Evolutionary conservation across 2,797 vertebrate genomes (phyloP).

Genomic region (Euthynnus affinis): DNA sequence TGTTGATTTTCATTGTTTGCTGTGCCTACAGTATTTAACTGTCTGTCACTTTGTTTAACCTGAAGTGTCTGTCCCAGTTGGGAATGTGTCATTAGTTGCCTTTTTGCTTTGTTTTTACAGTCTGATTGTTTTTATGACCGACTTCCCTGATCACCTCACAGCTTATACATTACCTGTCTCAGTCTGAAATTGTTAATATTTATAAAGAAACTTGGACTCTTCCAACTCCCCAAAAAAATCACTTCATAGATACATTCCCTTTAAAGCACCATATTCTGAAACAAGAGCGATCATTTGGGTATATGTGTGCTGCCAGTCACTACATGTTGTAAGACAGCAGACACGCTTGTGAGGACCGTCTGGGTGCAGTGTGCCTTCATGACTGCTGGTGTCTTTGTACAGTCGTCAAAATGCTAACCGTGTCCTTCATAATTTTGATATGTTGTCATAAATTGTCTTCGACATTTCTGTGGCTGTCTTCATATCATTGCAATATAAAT

Average conservation of each 20-base stretch:
- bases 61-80: slow-evolving; percentile 32
- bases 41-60: slow-evolving; percentile 10
- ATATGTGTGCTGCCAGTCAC: slow-evolving; percentile 3
- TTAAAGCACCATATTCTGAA: slow-evolving; percentile 42
- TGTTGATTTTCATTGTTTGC: slow-evolving; percentile 38
- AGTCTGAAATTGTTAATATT: slow-evolving; percentile 7
- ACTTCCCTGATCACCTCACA: background rate
- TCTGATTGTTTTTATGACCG: slow-evolving; percentile 14
- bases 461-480: slow-evolving; percentile 46
- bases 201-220: background rate
- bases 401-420: slow-evolving; percentile 38
- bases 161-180: slow-evolving; percentile 3
- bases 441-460: slow-evolving; percentile 40
- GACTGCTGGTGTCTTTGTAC: slow-evolving; percentile 54
- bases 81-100: slow-evolving; percentile 46
- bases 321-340: slow-evolving; percentile 1
- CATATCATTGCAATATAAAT: slow-evolving; percentile 59
- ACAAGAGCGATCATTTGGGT: slow-evolving; percentile 3
- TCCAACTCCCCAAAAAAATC: slow-evolving; percentile 1
- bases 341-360: slow-evolving; percentile 22
- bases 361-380: slow-evolving; percentile 65
- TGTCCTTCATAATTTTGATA: slow-evolving; percentile 52
- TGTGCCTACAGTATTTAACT: slow-evolving; percentile 35
- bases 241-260: slow-evolving; percentile 50
- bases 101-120: slow-evolving; percentile 1